Evolutionary conservation across 2,113 vertebrate species (phyloP), one percentile per base, ranked within the genome.

Genomic region (Pavo muticus): DNA sequence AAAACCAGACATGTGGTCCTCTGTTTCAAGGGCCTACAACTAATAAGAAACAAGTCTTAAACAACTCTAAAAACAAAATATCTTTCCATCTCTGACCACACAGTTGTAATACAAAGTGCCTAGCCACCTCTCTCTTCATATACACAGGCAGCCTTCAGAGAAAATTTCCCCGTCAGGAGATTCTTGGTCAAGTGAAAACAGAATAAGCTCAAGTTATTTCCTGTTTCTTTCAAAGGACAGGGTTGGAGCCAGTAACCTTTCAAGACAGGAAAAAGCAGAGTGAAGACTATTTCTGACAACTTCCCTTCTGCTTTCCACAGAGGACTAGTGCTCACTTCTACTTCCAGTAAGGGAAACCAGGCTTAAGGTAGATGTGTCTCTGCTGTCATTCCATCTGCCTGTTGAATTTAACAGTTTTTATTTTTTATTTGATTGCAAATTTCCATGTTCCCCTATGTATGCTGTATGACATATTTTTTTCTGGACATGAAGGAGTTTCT

Each of bases 181-280:
- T 71, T 94, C 91, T 75, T 71, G 65, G 47, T 90, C 75, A 94
- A 88, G 56, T 86, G 7, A 93, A 95, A 95, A 30, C 72, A 91
- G 73, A 95, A 9, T 69, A 95, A 88, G 61, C 65, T 91, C 1
- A 5, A 93, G 80, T 84, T 89, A 86, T 93, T 96, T 97, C 84
- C 94, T 95, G 44, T 96, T 95, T 90, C 84, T 86, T 93, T 96
- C 83, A 93, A 96, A 92, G 84, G 64, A 76, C 11, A 11, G 63
- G 39, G 59, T 69, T 93, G 63, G 60, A 93, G 80, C 74, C 93
- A 84, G 84, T 88, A 77, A 88, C 50, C 59, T 93, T 84, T 95
- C 83, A 88, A 89, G 95, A 83, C 83, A 94, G 94, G 96, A 91
- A 95, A 52, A 94, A 93, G 80, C 88, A 91, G 88, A 40, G 35